Evolutionary conservation across 1,140 invertebrate species (phyloP), one percentile per base, ranked within the genome.

Genomic region (Penaeus japonicus): DNA sequence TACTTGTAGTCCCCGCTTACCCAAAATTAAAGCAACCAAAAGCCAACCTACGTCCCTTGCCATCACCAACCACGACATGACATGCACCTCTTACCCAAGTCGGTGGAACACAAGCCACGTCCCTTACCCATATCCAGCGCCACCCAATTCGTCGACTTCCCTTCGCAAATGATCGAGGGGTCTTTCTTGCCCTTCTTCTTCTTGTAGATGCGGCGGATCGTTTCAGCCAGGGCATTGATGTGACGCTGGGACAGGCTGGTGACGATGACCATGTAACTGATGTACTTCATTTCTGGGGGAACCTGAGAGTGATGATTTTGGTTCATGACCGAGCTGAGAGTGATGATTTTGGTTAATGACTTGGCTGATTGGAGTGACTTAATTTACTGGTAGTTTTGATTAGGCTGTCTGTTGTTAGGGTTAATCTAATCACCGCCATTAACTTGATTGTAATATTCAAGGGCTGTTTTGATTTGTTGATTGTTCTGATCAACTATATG

Each of bases 61-160:
- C 77, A 10, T 77, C 18, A 0, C 18, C 17, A 12, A 32, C 7
- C n/a, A 73, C 24, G 17, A 73, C 47, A 47, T 7, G 15, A 1
- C 47, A 47, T 47, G 0, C 47, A 47, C 1, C 47, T 15, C 15
- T 47, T 47, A 47, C 15, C 47, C 47, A 47, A 47, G 15, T 47
- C 47, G 15, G 10, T 12, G 15, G 15, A 73, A 62, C 57, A 30
- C 39, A 30, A 62, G 18, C 30, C n/a, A 27, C n/a, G 3, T 32
- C 18, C 10, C 78, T 80, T 93, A 97, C 96, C 96, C 93, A 99
- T 94, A 94, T 99, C 97, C 91, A 99, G 91, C 55, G 97, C 97
- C 91, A 97, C 94, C 98, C 97, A 99, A 90, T 97, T 95, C 59
- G 94, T 95, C 82, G 94, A 93, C 92, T 95, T 93, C 32, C 97